phyloP scores from a whole-genome alignment of 2,113 vertebrate species.

The Hyperopisus bebe region DNA sequence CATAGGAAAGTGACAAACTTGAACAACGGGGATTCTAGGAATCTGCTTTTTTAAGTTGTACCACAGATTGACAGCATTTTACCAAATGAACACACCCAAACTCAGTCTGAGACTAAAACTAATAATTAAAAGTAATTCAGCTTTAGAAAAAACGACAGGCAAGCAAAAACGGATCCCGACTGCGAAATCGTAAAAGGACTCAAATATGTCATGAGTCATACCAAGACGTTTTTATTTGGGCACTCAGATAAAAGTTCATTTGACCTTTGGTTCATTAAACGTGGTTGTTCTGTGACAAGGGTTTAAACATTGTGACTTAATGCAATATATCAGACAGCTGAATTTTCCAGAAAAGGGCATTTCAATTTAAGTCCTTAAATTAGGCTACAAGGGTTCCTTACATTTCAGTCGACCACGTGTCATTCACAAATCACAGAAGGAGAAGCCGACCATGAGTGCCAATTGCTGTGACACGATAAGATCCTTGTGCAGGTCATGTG shows the following conservation, averaged over 20 bases:
- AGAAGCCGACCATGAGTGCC: neutral
- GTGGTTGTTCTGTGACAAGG: neutral
- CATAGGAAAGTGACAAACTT: neutral
- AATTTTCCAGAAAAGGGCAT: neutral
- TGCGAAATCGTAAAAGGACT: neutral
- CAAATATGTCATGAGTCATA: neutral
- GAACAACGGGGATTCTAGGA: neutral
- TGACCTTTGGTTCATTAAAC: neutral
- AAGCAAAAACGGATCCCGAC: neutral
- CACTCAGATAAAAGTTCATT: neutral
- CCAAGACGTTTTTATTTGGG: neutral
- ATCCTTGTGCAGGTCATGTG: neutral
- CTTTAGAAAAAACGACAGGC: neutral
- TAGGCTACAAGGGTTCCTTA: neutral
- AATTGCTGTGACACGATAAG: neutral
- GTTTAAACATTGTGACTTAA: neutral
- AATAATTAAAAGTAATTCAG: neutral
- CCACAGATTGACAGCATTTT: neutral
- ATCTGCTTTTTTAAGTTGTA: neutral
- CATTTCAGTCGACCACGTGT: neutral
- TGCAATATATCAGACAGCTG: neutral
- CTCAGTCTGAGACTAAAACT: neutral
- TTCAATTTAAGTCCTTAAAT: neutral
- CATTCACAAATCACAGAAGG: neutral
- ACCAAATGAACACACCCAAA: neutral